These are phyloP conservation scores for Carcinoscorpius rotundicauda DNA, from an alignment of 1,140 invertebrate species.

Conservation along the genomic window DNA sequence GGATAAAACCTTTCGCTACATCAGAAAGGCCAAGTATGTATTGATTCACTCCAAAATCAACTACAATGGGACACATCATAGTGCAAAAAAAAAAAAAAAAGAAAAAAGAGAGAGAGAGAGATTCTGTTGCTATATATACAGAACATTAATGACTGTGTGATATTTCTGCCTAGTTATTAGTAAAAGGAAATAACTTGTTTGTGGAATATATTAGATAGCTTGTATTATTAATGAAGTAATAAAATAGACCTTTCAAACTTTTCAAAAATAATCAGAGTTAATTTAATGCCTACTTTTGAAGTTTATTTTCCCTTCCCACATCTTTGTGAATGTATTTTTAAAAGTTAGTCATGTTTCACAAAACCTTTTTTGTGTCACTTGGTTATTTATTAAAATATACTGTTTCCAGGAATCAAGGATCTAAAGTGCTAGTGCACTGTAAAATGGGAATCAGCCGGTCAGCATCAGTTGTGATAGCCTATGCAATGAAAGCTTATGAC, in stretches of 20 bases:
- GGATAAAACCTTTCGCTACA: slow-evolving; percentile 95
- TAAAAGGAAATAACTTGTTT: too few species aligned
- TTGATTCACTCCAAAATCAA: too few species aligned
- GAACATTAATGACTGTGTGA: too few species aligned
- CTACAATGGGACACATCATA: too few species aligned
- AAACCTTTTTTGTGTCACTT: not conserved
- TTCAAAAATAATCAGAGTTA: too few species aligned
- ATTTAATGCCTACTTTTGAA: not conserved
- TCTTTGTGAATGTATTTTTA: not conserved
- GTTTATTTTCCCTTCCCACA: not conserved
- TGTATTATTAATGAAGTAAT: too few species aligned
- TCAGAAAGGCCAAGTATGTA: slow-evolving; percentile 69
- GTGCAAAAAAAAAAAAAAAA: too few species aligned
- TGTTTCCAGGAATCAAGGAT: slow-evolving; percentile 55
- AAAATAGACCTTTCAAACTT: too few species aligned
- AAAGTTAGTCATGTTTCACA: slow-evolving; percentile 1
- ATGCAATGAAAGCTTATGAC: slow-evolving; percentile 93
- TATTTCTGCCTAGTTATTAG: too few species aligned
- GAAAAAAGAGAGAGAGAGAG: too few species aligned
- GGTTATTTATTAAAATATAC: slow-evolving; percentile 12
- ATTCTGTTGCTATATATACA: too few species aligned
- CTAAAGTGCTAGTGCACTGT: slow-evolving; percentile 73
- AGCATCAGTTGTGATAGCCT: slow-evolving; percentile 94
- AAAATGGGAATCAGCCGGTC: slow-evolving; percentile 80
- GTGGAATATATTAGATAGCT: too few species aligned